Conservation (phyloP, 2,113 vertebrate genomes). For the Scatophagus argus region DNA sequence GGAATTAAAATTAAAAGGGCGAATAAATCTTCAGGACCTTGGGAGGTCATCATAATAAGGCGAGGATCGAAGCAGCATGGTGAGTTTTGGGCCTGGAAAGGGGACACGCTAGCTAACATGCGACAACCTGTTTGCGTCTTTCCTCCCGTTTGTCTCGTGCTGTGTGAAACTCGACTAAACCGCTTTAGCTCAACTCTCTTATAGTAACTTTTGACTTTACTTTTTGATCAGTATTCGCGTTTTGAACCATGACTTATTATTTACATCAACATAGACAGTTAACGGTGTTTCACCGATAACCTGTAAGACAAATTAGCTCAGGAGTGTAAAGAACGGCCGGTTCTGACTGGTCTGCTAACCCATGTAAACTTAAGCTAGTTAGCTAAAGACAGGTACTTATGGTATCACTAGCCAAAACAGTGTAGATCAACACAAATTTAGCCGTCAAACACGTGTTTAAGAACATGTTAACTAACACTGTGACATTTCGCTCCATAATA, state of each 20-base stretch:
- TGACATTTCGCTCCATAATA: fast-evolving
- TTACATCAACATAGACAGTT: too few species aligned
- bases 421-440: neutral
- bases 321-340: conserved; percentile 33
- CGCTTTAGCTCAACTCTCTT: neutral
- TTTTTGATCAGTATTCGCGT: neutral
- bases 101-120: conserved; percentile 59
- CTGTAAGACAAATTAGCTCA: conserved; percentile 2
- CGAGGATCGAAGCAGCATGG: conserved; percentile 73
- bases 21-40: neutral
- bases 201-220: neutral
- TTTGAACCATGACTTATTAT: fast-evolving
- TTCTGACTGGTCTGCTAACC: conserved; percentile 47
- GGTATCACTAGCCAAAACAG: conserved; percentile 24
- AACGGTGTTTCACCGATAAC: neutral
- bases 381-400: conserved; percentile 44
- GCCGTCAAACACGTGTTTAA: neutral
- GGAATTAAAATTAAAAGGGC: neutral
- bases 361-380: conserved; percentile 60
- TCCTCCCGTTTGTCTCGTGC: conserved; percentile 18
- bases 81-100: conserved; percentile 72
- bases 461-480: fast-evolving
- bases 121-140: conserved; percentile 74
- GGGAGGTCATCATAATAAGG: conserved; percentile 28
- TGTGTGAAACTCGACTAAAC: neutral